Conservation (phyloP, 1,140 invertebrate genomes). For the Melipona quadrifasciata region DNA sequence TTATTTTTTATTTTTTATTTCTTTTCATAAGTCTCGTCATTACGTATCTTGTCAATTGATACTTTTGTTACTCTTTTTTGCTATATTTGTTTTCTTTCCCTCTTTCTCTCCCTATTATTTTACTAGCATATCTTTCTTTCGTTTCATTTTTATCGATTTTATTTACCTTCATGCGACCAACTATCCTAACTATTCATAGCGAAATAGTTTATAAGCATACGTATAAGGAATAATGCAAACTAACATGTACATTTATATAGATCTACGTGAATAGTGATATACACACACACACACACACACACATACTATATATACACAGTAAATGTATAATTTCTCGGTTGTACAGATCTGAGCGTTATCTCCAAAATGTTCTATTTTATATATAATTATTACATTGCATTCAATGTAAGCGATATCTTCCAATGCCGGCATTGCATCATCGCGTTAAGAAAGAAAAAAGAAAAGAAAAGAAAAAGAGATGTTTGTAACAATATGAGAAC, state of each 20-base stretch:
- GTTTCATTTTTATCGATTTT: conserved; percentile 13
- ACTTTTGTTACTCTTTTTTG: conserved; percentile 22
- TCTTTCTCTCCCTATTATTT: conserved; percentile 18
- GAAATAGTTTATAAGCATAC: conserved; percentile 41
- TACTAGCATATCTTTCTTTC: not conserved
- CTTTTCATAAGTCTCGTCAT: conserved; percentile 43
- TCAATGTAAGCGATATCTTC: conserved; percentile 61
- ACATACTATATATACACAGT: conserved; percentile 56
- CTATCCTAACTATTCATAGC: conserved; percentile 54
- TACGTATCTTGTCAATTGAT: not conserved
- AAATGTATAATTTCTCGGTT: conserved; percentile 68
- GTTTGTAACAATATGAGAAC: conserved; percentile 30
- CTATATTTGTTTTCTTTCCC: conserved; percentile 1
- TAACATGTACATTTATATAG: conserved; percentile 61
- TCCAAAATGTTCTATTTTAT: conserved; percentile 74
- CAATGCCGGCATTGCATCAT: conserved; percentile 63
- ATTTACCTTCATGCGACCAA: conserved; percentile 26
- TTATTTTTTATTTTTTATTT: not conserved
- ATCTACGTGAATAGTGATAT: conserved; percentile 51
- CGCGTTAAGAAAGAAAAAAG: conserved; percentile 24
- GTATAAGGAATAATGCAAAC: conserved; percentile 44
- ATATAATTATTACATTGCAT: conserved; percentile 71
- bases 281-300: conserved; percentile 32
- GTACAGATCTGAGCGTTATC: conserved; percentile 71
- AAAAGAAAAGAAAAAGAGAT: conserved; percentile 17